Base-by-base conservation (phyloP, 2,888 invertebrate genomes). In the Mechanitis mazaeus region DNA sequence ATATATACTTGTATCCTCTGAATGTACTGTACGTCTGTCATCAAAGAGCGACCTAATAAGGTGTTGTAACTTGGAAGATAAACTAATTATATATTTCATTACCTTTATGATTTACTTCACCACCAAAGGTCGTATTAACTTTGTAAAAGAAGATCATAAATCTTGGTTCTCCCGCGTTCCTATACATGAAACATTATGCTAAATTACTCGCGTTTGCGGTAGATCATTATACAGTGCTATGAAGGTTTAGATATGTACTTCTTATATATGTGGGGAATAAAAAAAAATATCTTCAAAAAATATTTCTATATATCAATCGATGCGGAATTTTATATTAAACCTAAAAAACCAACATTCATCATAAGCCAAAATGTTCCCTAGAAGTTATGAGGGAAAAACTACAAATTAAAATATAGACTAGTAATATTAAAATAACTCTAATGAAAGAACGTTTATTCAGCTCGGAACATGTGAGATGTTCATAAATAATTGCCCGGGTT, bases 161-260 rank as follows among this genome's bases (percentile, higher is more conserved):
- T 61, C 56, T 38, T 20, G 20, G 20, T n/a, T 42, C 9, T 42
- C 20, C 42, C 53, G 31, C 35, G 53, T 54, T 54, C 54, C 58
- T 56, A 47, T 50, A 50, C 50, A 50, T 50, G 50, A 31, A 50
- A 50, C 94, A 28, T 50, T 50, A 50, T 50, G 50, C 50, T 50
- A 50, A 50, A 50, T 50, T 50, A 50, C 50, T 50, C 9, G 50
- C 28, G 31, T 42, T 50, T 50, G 50, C 50, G 31, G 31, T 50
- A 31, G 50, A 50, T 50, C 50, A 50, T 31, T 28, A 2, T 11
- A 31, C 3, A 50, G 50, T 3, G 3, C 11, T 50, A 50, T 31
- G 5, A 50, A 50, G 31, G 31, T 50, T 31, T 50, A 50, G 50
- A 50, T 7, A 31, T 5, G 50, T 6, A 35, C 35, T 3, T 35